Percentiles rank a stretch among this genome's conserved stretches.
Evolutionary conservation across 2,888 invertebrate genomes (phyloP).

Genomic region (Pammene aurita): DNA sequence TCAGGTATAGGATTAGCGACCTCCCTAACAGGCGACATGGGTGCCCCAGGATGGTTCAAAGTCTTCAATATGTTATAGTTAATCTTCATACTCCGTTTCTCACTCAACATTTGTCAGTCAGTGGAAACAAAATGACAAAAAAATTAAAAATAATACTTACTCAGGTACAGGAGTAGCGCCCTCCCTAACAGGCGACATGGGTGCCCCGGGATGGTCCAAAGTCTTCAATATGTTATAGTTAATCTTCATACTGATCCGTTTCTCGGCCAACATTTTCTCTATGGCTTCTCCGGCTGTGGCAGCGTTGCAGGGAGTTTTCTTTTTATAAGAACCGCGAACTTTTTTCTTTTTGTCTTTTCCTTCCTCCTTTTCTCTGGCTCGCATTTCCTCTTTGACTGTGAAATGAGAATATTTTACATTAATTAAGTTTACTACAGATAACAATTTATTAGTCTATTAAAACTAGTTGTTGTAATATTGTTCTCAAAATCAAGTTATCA

Average conservation of each 20-base stretch:
- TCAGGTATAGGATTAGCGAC: slow-evolving; percentile 26
- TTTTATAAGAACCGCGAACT: slow-evolving; percentile 85
- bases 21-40: slow-evolving; percentile 48
- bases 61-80: slow-evolving; percentile 98
- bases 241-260: slow-evolving; percentile 97
- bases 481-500: too few relatives aligned
- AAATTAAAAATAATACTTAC: slow-evolving; percentile 44
- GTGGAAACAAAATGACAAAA: too few relatives aligned
- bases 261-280: slow-evolving; percentile 96
- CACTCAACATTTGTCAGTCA: slow-evolving; percentile 91
- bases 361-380: slow-evolving; percentile 92
- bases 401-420: slow-evolving; percentile 1
- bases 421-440: too few relatives aligned
- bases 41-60: slow-evolving; percentile 73
- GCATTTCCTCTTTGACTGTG: slow-evolving; percentile 90
- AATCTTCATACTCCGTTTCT: slow-evolving; percentile 98
- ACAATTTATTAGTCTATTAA: too few relatives aligned
- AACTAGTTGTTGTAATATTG: too few relatives aligned
- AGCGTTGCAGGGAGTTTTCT: slow-evolving; percentile 85
- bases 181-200: slow-evolving; percentile 48
- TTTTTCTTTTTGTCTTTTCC: slow-evolving; percentile 93
- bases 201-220: slow-evolving; percentile 81
- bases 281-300: slow-evolving; percentile 95
- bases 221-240: slow-evolving; percentile 98
- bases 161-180: slow-evolving; percentile 44